phyloP scores from a whole-genome alignment of 2,113 vertebrate genomes.

The Thamnaconus septentrionalis region DNA sequence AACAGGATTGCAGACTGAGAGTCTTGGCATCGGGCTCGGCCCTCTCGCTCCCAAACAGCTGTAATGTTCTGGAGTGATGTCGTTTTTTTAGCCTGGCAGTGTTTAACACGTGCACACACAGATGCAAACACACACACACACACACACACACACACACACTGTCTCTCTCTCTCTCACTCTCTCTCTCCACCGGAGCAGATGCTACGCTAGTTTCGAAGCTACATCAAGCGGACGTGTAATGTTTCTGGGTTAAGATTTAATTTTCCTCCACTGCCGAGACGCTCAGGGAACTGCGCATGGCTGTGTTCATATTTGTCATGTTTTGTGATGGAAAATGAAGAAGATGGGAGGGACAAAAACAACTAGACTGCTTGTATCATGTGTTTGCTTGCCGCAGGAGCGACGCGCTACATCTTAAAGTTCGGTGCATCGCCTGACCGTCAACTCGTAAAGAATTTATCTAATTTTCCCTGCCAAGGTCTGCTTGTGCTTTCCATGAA shows the following conservation, averaged over 20 bases:
- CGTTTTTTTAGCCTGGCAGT: constrained; percentile 36
- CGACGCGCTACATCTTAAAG: too few species aligned
- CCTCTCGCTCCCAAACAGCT: constrained; percentile 50
- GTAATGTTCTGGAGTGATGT: constrained; percentile 39
- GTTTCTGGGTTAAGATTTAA: constrained; percentile 27
- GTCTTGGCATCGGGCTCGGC: constrained; percentile 32
- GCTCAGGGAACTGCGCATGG: constrained; percentile 24
- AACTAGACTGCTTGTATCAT: too few species aligned
- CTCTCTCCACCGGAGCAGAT: constrained; percentile 45
- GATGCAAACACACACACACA: too few species aligned
- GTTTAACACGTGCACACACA: constrained; percentile 10
- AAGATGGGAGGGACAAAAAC: too few species aligned
- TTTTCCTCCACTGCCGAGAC: background rate
- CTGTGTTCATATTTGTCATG: constrained; percentile 9
- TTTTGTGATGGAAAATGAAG: background rate
- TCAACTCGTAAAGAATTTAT: too few species aligned
- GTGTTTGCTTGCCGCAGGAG: too few species aligned
- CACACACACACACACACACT: too few species aligned
- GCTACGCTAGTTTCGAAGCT: constrained; percentile 25
- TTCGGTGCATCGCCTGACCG: too few species aligned
- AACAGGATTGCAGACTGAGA: constrained; percentile 47
- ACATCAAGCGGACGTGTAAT: constrained; percentile 32
- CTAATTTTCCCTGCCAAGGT: too few species aligned
- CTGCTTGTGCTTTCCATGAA: too few species aligned
- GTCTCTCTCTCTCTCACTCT: too few species aligned